phyloP scores from a whole-genome alignment of 2,888 invertebrate genomes.

The Syritta pipiens region DNA sequence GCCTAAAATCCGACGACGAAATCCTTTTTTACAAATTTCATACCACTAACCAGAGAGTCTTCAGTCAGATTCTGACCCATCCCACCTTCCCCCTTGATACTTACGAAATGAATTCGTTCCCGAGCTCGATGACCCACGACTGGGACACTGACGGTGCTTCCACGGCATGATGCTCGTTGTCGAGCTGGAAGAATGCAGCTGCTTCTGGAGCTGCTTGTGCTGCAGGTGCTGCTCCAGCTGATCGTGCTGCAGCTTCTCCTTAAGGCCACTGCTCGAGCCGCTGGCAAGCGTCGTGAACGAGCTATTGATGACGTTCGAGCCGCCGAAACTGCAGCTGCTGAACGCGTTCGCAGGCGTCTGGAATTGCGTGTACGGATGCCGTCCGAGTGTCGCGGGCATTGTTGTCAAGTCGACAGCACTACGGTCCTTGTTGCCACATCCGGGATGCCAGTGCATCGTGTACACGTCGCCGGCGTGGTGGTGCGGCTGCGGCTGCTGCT shows the following conservation, averaged over 20 bases:
- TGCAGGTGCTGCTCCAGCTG: constrained; percentile 70
- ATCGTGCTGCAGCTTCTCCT: constrained; percentile 76
- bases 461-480: constrained; percentile 45
- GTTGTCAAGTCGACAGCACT: constrained; percentile 50
- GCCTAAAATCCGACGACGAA: too few species aligned
- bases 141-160: constrained; percentile 79
- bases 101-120: constrained; percentile 79
- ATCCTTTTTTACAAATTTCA: too few species aligned
- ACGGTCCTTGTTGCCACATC: constrained; percentile 55
- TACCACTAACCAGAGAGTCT: too few species aligned
- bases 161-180: constrained; percentile 78
- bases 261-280: constrained; percentile 75
- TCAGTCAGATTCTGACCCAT: too few species aligned
- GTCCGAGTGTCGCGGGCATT: constrained; percentile 55
- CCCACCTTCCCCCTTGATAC: too few species aligned
- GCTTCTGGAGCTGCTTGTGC: constrained; percentile 73
- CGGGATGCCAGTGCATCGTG: constrained; percentile 62
- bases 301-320: constrained; percentile 71
- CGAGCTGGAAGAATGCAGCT: constrained; percentile 74
- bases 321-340: constrained; percentile 70
- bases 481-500: constrained; percentile 58
- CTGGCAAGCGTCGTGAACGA: constrained; percentile 75
- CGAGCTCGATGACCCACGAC: constrained; percentile 78
- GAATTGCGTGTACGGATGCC: constrained; percentile 77
- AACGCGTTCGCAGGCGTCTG: constrained; percentile 69